These are phyloP conservation scores for Nasonovia ribisnigri DNA, from an alignment of 2,888 invertebrate species.

Conservation along the genomic window DNA sequence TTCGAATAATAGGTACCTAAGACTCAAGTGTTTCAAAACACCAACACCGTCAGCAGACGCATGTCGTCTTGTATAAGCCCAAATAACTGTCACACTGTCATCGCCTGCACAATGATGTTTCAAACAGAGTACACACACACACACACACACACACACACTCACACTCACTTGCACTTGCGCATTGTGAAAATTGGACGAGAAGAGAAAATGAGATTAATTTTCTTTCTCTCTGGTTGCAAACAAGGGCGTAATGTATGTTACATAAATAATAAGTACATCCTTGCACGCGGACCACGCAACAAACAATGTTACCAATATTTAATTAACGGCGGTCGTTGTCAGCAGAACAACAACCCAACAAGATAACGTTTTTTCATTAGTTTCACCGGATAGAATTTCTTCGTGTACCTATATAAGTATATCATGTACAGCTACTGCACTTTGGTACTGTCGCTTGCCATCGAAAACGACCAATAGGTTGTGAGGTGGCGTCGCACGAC, in stretches of 20 bases:
- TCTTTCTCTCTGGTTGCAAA: background rate
- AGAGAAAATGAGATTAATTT: conserved; percentile 39
- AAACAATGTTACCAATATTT: conserved; percentile 25
- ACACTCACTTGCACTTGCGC: too few species aligned
- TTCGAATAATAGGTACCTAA: background rate
- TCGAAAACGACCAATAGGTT: background rate
- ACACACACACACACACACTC: background rate
- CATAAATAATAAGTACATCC: background rate
- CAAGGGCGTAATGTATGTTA: background rate
- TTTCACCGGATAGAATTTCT: background rate
- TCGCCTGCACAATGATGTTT: background rate
- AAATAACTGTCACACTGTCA: background rate
- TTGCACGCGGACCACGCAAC: background rate
- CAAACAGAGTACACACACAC: background rate
- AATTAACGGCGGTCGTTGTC: background rate
- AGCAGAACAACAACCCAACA: too few species aligned
- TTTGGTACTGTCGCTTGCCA: background rate
- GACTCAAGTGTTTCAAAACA: background rate
- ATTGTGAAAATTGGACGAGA: conserved; percentile 9
- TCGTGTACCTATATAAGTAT: background rate
- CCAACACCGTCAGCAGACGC: background rate
- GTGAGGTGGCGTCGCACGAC: background rate
- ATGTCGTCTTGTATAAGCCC: background rate
- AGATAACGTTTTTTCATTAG: background rate
- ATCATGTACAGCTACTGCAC: background rate